These are phyloP conservation scores for Mesitornis unicolor DNA, from an alignment of 2,113 vertebrate species.

Conservation along the genomic window DNA sequence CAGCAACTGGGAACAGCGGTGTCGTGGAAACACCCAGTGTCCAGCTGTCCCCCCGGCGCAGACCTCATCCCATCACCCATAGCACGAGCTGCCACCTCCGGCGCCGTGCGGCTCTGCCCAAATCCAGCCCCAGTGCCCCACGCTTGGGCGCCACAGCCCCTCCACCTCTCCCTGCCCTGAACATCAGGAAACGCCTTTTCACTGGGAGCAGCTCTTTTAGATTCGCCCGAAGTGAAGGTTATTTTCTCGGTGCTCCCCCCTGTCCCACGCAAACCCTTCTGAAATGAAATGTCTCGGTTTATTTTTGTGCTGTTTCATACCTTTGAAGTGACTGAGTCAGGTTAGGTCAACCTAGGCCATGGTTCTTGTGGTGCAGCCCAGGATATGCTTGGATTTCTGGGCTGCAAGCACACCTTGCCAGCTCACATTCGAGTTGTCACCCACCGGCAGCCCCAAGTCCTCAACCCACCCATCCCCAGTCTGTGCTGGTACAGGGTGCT, in stretches of 20 bases:
- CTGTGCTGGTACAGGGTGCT: not conserved
- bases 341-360: not conserved
- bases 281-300: not conserved
- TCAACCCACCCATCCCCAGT: not conserved
- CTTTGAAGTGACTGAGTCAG: not conserved
- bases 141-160: rapidly evolving
- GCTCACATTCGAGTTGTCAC: not conserved
- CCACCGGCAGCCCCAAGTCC: not conserved
- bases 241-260: not conserved
- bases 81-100: not conserved
- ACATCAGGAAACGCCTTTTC: not conserved
- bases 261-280: not conserved
- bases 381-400: not conserved
- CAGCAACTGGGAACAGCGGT: too few species aligned
- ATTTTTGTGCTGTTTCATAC: not conserved
- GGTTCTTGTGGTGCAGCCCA: not conserved
- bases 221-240: not conserved
- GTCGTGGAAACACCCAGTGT: rapidly evolving
- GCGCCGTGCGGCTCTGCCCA: rapidly evolving
- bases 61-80: not conserved
- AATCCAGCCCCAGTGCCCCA: not conserved
- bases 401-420: rapidly evolving
- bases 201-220: not conserved
- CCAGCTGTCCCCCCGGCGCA: rapidly evolving
- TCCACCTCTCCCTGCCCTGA: not conserved